Conservation (phyloP, 2,888 invertebrate genomes). For the Anagyrus pseudococci region DNA sequence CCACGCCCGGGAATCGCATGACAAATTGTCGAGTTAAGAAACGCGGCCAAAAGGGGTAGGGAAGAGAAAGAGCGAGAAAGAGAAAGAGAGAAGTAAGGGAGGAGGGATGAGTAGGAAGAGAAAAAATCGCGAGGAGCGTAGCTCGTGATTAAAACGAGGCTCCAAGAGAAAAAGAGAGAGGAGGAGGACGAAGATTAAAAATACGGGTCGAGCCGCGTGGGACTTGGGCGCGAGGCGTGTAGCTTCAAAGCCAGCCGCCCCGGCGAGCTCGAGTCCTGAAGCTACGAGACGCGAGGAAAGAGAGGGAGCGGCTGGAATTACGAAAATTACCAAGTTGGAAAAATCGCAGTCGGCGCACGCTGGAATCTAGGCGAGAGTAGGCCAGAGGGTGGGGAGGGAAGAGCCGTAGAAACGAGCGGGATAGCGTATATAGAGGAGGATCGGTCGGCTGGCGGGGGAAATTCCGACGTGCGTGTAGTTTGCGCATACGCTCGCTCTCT, state of each 20-base stretch:
- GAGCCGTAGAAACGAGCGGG: neutral
- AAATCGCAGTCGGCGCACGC: neutral
- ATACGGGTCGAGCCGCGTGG: neutral
- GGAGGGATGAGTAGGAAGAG: neutral
- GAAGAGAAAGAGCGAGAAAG: neutral
- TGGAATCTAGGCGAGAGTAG: no score
- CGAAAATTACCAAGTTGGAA: constrained; percentile 21
- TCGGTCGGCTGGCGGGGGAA: neutral
- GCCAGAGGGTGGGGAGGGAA: no score
- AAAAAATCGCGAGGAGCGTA: neutral
- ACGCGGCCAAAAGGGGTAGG: neutral
- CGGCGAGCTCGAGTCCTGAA: neutral
- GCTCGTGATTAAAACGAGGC: constrained; percentile 19
- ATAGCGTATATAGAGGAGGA: neutral
- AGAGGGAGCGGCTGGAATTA: constrained; percentile 4
- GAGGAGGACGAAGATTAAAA: constrained; percentile 10
- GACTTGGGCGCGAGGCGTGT: neutral
- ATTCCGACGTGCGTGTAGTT: no score
- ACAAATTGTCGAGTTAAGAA: no score
- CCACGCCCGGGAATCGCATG: no score
- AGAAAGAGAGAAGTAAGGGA: neutral
- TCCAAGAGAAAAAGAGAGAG: neutral
- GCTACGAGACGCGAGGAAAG: constrained; percentile 5
- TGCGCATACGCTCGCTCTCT: no score
- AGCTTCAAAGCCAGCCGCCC: constrained; percentile 5